These are phyloP conservation scores for Thecocarcelia acutangulata DNA, from an alignment of 2,888 invertebrate species.

Conservation along the genomic window DNA sequence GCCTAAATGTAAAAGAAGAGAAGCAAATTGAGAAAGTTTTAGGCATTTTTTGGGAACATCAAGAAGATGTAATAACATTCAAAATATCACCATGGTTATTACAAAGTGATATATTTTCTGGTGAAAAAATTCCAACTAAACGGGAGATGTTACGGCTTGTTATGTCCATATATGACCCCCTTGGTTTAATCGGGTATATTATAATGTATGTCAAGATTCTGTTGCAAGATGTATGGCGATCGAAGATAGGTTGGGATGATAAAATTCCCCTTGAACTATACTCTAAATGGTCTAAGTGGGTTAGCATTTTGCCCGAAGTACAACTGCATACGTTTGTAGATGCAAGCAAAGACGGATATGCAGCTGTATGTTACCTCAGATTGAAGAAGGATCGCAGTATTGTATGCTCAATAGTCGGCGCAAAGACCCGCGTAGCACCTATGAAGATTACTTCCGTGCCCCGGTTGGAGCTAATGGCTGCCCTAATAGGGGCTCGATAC, in stretches of 20 bases:
- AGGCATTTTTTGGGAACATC: conserved; percentile 2
- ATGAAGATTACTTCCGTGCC: background rate
- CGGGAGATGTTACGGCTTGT: background rate
- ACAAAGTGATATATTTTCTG: background rate
- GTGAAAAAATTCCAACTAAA: background rate
- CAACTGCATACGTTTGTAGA: conserved; percentile 2
- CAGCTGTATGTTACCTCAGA: no score
- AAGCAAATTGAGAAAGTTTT: background rate
- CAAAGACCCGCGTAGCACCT: no score
- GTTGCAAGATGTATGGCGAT: conserved; percentile 7
- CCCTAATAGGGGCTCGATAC: no score
- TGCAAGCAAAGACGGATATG: background rate
- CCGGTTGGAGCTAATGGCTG: background rate
- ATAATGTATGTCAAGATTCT: conserved; percentile 8
- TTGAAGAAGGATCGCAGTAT: no score
- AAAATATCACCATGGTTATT: conserved; percentile 1
- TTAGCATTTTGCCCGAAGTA: conserved; percentile 5
- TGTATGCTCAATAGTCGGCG: no score
- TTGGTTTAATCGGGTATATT: background rate
- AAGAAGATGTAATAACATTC: background rate
- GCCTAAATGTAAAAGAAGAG: background rate
- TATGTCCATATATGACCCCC: background rate
- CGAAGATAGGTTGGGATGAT: background rate
- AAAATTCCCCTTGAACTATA: conserved; percentile 6
- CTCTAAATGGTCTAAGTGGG: conserved; percentile 21